Evolutionary conservation across 2,888 invertebrate genomes (phyloP), one percentile per base, ranked within the genome.

Genomic region (Dryobotodes eremita): DNA sequence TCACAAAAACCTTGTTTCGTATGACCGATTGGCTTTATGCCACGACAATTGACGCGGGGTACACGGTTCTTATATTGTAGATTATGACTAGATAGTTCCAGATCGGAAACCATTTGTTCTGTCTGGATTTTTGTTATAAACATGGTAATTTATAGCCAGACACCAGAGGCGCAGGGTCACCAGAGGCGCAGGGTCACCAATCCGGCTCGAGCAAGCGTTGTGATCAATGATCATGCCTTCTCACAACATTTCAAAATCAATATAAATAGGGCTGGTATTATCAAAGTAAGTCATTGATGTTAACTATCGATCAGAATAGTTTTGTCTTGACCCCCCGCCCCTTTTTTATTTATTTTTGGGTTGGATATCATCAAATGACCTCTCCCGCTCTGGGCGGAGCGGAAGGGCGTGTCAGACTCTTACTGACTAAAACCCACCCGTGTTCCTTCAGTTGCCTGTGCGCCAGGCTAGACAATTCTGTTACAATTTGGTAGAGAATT

Each of bases 21-120:
- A 15, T 61, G 59, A 70, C 11, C 5, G 50, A 79, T 62, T 82
- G 85, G 73, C 80, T 23, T 7, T 7, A 3, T 36, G 82, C 69
- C 84, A 77, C 15, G 59, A 65, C 53, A 26, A 17, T 50, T n/a
- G 50, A 68, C 23, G 65, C 6, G 1, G 11, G 20, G 31, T 46
- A 42, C 53, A 50, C 48, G 59, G 77, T 61, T 50, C 10, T 36
- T 26, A 36, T 50, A n/a, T n/a, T 36, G 8, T 59, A 69, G 17
- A 82, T 75, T 42, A 74, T 20, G 53, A 69, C 53, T 59, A 53
- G 48, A 59, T 46, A 48, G 61, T 26, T 42, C 23, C 26, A 42
- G 46, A 23, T 68, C 46, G 62, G 50, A 69, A 77, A n/a, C 23
- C 17, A 64, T 68, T 71, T n/a, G 20, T 66, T 73, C 31, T 57